Conservation (phyloP, 2,113 vertebrate species). For the Prolemur simus region DNA sequence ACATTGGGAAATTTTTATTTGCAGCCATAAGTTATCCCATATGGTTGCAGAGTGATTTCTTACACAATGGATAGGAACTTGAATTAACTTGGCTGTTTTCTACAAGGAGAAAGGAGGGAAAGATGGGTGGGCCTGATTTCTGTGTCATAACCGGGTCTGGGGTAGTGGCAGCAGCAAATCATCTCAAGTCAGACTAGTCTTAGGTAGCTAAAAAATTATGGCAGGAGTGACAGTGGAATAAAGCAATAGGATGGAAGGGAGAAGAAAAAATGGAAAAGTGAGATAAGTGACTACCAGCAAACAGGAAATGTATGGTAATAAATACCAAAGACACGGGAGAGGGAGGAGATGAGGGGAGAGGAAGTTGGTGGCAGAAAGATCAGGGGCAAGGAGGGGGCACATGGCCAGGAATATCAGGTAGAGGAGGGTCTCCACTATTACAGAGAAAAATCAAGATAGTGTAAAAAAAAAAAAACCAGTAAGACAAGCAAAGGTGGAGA, state of each 20-base stretch:
- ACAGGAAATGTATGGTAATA: constrained; percentile 17
- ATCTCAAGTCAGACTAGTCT: background rate
- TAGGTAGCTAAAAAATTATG: constrained; percentile 11
- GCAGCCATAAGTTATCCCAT: constrained; percentile 67
- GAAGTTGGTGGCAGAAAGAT: background rate
- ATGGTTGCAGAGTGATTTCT: constrained; percentile 64
- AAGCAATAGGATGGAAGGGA: background rate
- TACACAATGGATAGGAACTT: background rate
- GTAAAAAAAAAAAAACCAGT: background rate
- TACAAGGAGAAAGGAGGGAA: background rate
- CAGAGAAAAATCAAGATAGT: constrained; percentile 13
- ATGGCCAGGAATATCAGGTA: background rate
- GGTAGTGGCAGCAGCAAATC: background rate
- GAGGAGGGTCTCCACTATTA: background rate
- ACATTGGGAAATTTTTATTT: constrained; percentile 63
- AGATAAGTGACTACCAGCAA: background rate
- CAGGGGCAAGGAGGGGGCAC: background rate
- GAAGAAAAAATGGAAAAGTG: background rate
- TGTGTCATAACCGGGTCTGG: background rate
- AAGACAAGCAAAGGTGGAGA: constrained; percentile 4
- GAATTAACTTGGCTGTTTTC: constrained; percentile 54
- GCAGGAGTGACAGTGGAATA: background rate
- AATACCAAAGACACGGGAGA: background rate
- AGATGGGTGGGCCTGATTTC: background rate
- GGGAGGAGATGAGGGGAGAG: background rate